These are phyloP conservation scores for Actenoides lindsayi DNA, from an alignment of 2,113 vertebrate species.

Conservation along the genomic window DNA sequence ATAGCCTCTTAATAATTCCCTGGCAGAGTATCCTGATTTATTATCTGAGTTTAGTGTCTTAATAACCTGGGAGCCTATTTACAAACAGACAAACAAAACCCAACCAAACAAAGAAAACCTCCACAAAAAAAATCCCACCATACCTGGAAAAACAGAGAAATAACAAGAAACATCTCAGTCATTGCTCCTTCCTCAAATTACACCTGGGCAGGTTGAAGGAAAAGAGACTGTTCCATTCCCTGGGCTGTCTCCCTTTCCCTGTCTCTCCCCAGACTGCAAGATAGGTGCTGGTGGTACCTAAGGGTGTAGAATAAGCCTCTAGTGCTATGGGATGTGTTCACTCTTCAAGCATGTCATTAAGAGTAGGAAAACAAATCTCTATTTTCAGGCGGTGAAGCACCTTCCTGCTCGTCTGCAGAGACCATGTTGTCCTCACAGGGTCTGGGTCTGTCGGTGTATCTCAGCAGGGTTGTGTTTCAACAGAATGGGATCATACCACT, in stretches of 20 bases:
- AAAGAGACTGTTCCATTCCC: not conserved
- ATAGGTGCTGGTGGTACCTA: not conserved
- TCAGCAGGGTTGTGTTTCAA: not conserved
- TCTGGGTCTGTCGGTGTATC: not conserved
- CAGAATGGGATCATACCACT: not conserved
- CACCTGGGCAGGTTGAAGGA: not conserved
- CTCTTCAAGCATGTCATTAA: not conserved
- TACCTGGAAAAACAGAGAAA: not conserved
- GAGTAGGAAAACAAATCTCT: not conserved
- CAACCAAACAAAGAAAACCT: not conserved
- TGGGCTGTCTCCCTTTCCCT: not conserved
- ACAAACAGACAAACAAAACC: not conserved
- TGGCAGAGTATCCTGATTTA: fast-evolving
- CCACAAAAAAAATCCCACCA: not conserved
- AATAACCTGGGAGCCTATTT: not conserved
- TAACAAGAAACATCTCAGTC: not conserved
- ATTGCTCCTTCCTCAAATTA: not conserved
- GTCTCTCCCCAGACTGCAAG: not conserved
- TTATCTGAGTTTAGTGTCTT: not conserved
- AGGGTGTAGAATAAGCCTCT: not conserved
- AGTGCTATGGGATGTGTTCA: not conserved
- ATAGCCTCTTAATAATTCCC: not conserved
- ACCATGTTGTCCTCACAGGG: fast-evolving
- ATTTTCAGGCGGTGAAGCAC: not conserved
- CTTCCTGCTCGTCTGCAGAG: not conserved